Evolutionary conservation across 2,888 invertebrate species (phyloP), one percentile per base, ranked within the genome.

Genomic region (Caenorhabditis macrosperma): DNA sequence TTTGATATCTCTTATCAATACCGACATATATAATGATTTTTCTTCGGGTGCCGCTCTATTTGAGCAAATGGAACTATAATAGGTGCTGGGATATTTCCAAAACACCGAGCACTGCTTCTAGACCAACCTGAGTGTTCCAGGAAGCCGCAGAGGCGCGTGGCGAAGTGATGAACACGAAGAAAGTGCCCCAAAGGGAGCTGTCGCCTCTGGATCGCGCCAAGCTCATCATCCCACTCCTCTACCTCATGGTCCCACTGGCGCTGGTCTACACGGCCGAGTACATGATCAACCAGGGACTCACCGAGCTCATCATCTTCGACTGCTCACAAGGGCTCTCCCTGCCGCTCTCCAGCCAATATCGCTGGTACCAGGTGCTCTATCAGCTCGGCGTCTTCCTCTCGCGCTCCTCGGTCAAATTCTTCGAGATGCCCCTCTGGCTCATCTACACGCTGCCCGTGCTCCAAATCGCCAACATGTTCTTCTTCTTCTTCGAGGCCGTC

Each of bases 311-410:
- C 48, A 72, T 85, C 55, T 89, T 89, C 74, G 72, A 88, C 63
- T 89, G 89, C 66, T 55, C 78, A 15, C 83, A 85, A 38, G 88
- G 89, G 2, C 86, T 88, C 63, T 54, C 57, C 4, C 75, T 89
- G 5, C 75, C 85, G 1, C 59, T 75, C 7, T 71, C 71, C 26
- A 83, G 84, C 26, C 88, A 89, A 66, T 85, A 85, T 44, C 61
- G 85, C 15, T 85, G 85, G 84, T 63, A 69, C 52, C 79, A 89
- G 77, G 88, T 88, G 1, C 78, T 93, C 85, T 95, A 95, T 91
- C 95, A 95, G 91, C 92, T 95, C 54, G 95, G 95, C 28, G 95
- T 95, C 0, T 94, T 95, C 87, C 91, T 95, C 35, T 95, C 95
- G 0, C 93, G 95, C 72, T 95, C 95, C 2, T 95, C 95, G 0